Evolutionary conservation across 2,113 vertebrate species (phyloP).

Genomic region (Budorcas taxicolor): DNA sequence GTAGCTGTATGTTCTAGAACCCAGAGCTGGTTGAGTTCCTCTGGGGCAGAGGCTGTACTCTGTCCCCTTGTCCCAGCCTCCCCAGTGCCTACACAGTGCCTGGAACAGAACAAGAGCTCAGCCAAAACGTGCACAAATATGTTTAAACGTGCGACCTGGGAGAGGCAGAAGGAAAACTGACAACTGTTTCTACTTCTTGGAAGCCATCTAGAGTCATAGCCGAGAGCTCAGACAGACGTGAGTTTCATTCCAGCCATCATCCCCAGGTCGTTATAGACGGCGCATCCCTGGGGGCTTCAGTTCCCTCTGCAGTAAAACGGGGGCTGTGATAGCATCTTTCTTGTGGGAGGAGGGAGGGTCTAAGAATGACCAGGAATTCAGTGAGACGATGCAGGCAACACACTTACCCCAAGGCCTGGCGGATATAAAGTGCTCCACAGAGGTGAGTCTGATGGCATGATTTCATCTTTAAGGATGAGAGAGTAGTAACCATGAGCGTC

Average conservation of each 20-base stretch:
- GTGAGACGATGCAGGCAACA: fast-evolving
- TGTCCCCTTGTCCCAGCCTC: background rate
- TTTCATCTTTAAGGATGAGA: background rate
- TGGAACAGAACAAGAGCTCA: background rate
- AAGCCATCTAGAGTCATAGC: background rate
- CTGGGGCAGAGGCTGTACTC: background rate
- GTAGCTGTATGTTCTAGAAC: background rate
- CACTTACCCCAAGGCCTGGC: background rate
- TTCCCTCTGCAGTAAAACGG: background rate
- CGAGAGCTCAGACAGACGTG: background rate
- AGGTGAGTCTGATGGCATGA: background rate
- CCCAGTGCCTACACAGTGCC: background rate
- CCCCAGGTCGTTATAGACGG: no score
- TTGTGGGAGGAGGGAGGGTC: background rate
- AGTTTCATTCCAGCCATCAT: background rate
- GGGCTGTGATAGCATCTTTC: background rate
- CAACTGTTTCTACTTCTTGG: background rate
- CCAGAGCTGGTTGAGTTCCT: background rate
- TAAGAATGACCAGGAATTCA: background rate
- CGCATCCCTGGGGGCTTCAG: background rate
- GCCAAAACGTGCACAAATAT: background rate
- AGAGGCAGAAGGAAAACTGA: background rate
- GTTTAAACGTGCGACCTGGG: background rate
- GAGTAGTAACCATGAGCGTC: background rate
- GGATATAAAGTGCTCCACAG: background rate